Percentiles rank a stretch among this genome's conserved stretches.
Evolutionary conservation across 2,888 invertebrate species (phyloP).

Genomic region (Cephus spinipes): DNA sequence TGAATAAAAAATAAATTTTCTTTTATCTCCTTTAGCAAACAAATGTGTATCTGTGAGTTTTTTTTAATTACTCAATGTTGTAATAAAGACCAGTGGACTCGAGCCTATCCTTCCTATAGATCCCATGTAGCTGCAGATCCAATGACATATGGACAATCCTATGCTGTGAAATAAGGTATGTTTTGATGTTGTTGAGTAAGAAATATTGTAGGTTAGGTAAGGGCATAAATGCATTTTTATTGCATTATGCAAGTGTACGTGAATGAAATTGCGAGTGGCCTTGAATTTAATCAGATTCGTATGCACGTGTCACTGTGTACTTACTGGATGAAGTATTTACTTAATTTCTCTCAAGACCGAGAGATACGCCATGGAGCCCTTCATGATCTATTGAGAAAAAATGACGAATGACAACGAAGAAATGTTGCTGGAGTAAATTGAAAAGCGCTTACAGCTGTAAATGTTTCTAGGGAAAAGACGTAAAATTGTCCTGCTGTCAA

Average conservation of each 20-base stretch:
- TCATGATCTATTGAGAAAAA: conserved; percentile 30
- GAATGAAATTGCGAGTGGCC: background rate
- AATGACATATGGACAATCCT: background rate
- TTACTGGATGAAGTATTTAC: conserved; percentile 11
- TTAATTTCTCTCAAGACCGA: conserved; percentile 31
- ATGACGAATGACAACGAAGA: background rate
- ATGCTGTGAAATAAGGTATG: background rate
- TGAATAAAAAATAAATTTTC: conserved; percentile 61
- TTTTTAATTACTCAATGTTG: background rate
- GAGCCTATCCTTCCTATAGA: background rate
- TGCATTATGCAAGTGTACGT: background rate
- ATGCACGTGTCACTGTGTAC: background rate
- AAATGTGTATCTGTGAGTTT: background rate
- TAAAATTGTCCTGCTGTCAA: conserved; percentile 3
- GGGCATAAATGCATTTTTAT: background rate
- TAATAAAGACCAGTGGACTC: background rate
- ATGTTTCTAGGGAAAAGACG: background rate
- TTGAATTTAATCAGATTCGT: background rate
- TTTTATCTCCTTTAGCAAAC: conserved; percentile 54
- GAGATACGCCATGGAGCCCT: conserved; percentile 36
- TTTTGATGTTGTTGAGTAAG: background rate
- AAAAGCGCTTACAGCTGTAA: background rate
- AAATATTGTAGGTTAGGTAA: background rate
- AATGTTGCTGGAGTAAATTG: background rate
- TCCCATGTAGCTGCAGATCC: background rate